Evolutionary conservation across 2,113 vertebrate genomes (phyloP).

Genomic region (mouse (Mus musculus)): DNA sequence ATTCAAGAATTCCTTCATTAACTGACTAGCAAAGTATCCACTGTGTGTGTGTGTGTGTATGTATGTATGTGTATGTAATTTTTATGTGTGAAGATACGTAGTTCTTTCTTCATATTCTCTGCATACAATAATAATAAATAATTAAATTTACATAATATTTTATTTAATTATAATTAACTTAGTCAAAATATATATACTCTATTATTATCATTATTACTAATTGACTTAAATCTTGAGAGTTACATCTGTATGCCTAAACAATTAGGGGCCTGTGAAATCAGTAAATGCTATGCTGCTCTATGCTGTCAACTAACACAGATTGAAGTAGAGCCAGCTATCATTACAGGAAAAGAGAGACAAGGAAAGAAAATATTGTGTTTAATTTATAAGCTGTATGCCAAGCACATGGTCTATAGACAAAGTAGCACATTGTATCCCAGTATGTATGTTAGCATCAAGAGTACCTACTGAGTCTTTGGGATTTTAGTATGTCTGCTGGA

Average conservation of each 20-base stretch:
- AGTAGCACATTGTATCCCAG: neutral
- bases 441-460: neutral
- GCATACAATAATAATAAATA: neutral
- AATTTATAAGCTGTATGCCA: neutral
- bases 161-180: neutral
- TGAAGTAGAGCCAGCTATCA: neutral
- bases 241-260: neutral
- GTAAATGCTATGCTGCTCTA: no score
- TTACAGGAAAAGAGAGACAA: neutral
- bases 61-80: no score
- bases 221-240: neutral
- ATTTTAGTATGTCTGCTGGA: neutral
- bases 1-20: neutral
- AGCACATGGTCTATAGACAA: neutral
- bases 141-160: neutral
- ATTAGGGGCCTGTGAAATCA: neutral
- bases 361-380: neutral
- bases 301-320: neutral
- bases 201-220: neutral
- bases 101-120: neutral
- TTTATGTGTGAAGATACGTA: neutral
- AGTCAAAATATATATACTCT: neutral
- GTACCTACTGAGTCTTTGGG: neutral
- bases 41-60: no score
- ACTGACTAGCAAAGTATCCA: neutral